phyloP scores from a whole-genome alignment of 2,888 invertebrate genomes.

The Portevinia maculata region DNA sequence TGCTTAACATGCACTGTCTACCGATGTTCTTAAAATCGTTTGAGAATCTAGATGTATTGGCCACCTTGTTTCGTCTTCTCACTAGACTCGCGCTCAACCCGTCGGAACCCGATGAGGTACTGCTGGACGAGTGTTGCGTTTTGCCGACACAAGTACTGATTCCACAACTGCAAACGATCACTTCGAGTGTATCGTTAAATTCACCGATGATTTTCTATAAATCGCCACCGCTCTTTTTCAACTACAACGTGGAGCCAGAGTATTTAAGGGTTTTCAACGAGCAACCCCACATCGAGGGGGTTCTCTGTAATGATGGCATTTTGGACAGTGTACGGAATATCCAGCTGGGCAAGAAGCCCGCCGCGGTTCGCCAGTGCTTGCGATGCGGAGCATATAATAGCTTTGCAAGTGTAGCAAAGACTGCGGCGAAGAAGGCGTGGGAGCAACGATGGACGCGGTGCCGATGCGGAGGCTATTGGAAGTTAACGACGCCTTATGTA shows the following conservation, averaged over 20 bases:
- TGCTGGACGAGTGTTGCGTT: constrained; percentile 94
- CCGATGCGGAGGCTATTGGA: constrained; percentile 81
- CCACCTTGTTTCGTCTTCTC: constrained; percentile 91
- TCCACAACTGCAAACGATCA: constrained; percentile 90
- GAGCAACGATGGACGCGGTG: constrained; percentile 92
- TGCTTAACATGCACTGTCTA: constrained; percentile 89
- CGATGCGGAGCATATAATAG: constrained; percentile 88
- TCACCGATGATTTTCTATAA: constrained; percentile 88
- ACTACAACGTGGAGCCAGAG: constrained; percentile 92
- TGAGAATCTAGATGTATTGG: constrained; percentile 90
- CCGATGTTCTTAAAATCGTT: constrained; percentile 91
- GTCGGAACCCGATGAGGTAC: constrained; percentile 88
- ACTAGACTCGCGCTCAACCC: constrained; percentile 89
- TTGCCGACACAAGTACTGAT: constrained; percentile 92
- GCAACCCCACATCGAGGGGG: constrained; percentile 86
- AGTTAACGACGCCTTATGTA: constrained; percentile 66
- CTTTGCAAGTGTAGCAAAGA: constrained; percentile 86
- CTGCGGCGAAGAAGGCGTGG: constrained; percentile 92
- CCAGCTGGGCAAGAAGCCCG: constrained; percentile 88
- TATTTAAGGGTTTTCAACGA: constrained; percentile 87
- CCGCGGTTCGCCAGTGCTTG: constrained; percentile 86
- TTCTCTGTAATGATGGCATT: constrained; percentile 79
- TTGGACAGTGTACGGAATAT: constrained; percentile 87
- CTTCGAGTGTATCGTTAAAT: constrained; percentile 88
- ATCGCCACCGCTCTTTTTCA: constrained; percentile 88